phyloP scores from a whole-genome alignment of 2,888 invertebrate genomes.

The Bugulina stolonifera region DNA sequence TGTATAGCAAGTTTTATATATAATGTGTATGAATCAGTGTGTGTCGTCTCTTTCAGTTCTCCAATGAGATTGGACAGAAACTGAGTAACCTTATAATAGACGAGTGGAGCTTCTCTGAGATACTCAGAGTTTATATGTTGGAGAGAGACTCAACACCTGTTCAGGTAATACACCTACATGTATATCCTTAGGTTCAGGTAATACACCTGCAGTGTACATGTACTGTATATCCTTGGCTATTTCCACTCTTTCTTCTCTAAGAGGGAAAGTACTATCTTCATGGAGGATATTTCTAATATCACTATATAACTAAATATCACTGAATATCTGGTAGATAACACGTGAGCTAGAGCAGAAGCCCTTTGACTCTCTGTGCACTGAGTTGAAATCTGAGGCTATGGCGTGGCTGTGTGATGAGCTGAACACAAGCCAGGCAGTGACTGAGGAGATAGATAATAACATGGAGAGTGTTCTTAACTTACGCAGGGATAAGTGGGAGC shows the following conservation, averaged over 20 bases:
- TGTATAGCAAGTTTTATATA: too few species aligned
- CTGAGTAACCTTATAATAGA: slow-evolving; percentile 76
- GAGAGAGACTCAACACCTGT: not conserved
- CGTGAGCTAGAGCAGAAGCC: slow-evolving; percentile 71
- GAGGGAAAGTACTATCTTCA: too few species aligned
- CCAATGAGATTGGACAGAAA: slow-evolving; percentile 83
- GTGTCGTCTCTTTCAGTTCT: slow-evolving; percentile 53
- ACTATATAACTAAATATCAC: too few species aligned
- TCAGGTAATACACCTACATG: not conserved
- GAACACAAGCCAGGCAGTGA: slow-evolving; percentile 82
- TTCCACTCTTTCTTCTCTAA: too few species aligned
- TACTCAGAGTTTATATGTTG: slow-evolving; percentile 75
- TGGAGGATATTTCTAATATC: too few species aligned
- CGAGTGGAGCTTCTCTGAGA: slow-evolving; percentile 82
- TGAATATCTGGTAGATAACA: slow-evolving; percentile 43
- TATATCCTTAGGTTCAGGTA: not conserved
- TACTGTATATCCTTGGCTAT: too few species aligned
- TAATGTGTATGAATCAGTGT: too few species aligned
- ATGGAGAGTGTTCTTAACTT: slow-evolving; percentile 79
- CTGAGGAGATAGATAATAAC: slow-evolving; percentile 76
- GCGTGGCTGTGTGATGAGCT: slow-evolving; percentile 91
- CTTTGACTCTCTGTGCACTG: slow-evolving; percentile 76
- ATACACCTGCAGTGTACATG: not conserved
- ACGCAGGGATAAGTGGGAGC: slow-evolving; percentile 82
- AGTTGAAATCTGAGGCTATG: slow-evolving; percentile 78